Percentiles rank a stretch among this genome's conserved stretches.
Conservation (phyloP, 2,797 vertebrate genomes). For the Nasua narica region DNA sequence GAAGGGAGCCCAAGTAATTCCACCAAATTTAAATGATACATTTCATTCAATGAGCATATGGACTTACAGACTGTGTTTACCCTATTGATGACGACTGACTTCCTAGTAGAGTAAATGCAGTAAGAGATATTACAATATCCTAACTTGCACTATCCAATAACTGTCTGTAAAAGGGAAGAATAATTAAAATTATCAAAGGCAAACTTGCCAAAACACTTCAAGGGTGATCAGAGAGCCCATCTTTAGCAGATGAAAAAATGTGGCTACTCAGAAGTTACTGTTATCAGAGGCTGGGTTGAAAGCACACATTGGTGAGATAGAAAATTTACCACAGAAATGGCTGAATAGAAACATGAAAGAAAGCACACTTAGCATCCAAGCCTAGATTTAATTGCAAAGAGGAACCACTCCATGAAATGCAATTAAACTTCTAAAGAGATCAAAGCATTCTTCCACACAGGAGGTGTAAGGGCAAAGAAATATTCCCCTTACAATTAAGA, state of each 20-base stretch:
- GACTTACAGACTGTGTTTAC: neutral
- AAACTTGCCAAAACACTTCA: slow-evolving; percentile 62
- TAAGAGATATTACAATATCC: slow-evolving; percentile 31
- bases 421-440: slow-evolving; percentile 81
- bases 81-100: neutral
- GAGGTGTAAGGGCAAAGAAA: slow-evolving; percentile 62
- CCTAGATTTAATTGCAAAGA: slow-evolving; percentile 76
- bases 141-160: slow-evolving; percentile 47
- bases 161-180: slow-evolving; percentile 42
- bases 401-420: slow-evolving; percentile 77
- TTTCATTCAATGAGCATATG: neutral
- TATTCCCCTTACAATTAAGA: slow-evolving; percentile 65
- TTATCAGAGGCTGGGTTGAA: slow-evolving; percentile 64
- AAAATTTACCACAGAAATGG: slow-evolving; percentile 77
- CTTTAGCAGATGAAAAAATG: slow-evolving; percentile 49
- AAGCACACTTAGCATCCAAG: slow-evolving; percentile 53
- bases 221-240: slow-evolving; percentile 39
- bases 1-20: neutral
- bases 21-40: neutral
- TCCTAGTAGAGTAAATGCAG: slow-evolving; percentile 7
- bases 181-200: slow-evolving; percentile 73
- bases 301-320: slow-evolving; percentile 43
- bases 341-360: slow-evolving; percentile 77
- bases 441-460: slow-evolving; percentile 77
- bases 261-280: slow-evolving; percentile 62